Base-by-base conservation (phyloP, 23 tunicate genomes). In the Ascidia mentula region DNA sequence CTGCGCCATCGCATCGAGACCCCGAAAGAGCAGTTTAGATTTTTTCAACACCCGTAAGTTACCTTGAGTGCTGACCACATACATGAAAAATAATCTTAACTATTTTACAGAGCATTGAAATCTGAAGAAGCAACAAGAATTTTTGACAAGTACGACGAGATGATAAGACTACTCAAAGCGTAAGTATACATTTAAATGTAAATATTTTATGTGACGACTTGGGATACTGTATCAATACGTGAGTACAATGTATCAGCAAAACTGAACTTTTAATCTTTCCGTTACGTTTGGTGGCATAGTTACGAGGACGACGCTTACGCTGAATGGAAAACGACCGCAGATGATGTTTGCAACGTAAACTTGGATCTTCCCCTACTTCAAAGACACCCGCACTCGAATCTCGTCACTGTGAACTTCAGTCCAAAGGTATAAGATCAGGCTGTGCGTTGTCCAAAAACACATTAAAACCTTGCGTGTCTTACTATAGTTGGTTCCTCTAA, bases 1-100 rank as follows among this genome's bases (percentile, higher is more conserved):
- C 82, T 87, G 33, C 80, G 82, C 18, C 38, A 45, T 28, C 84
- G 97, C 45, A 82, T 92, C 0, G 80, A 70, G 40, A 38, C 31
- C 45, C 97, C 91, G 0, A 92, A 87, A 39, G 83, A 92, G 28
- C 91, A 92, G 73, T 92, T 92, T 82, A 75, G 86, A 59, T 92
- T 92, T 46, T 78, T 70, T 42, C 69, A 86, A 5, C 90, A 91
- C 46, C 87, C 90, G 97, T 91, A 82, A 85, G 97, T 78, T n/a
- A n/a, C n/a, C n/a, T n/a, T n/a, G n/a, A n/a, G n/a, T n/a, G n/a
- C n/a, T n/a, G n/a, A n/a, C 1, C 65, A 9, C 1, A 53, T 3
- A 5, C 7, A 20, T 3, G 13, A 9, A 5, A 40, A 37, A 32
- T 31, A 45, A 37, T 30, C 22, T 38, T 0, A 36, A 1, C 17